Evolutionary conservation across 35 echinoderm and acorn worm genomes (phyloP).

Genomic region (Lytechinus pictus): DNA sequence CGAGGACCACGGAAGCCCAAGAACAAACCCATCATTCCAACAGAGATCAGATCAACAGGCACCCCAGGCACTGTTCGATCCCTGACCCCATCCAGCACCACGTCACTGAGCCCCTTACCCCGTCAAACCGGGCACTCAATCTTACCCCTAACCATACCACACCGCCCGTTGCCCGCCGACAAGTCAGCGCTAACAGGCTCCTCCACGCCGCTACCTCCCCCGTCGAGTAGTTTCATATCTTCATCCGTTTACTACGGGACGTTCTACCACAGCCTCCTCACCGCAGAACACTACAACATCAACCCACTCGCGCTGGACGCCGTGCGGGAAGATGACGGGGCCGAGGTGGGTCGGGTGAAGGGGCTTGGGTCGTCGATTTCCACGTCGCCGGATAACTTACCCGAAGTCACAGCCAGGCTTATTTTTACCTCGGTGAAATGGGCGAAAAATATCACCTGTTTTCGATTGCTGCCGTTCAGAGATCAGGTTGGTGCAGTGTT

Average conservation of each 20-base stretch:
- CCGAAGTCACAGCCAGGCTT: conserved; percentile 85
- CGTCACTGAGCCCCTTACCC: conserved; percentile 41
- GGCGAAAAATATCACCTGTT: conserved; percentile 98
- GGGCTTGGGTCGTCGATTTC: neutral
- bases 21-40: conserved; percentile 44
- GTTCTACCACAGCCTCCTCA: conserved; percentile 96
- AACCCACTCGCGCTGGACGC: conserved; percentile 85
- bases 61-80: neutral
- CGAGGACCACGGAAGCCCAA: conserved; percentile 95
- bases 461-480: conserved; percentile 83
- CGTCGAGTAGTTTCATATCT: conserved; percentile 57
- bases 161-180: neutral
- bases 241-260: conserved; percentile 94
- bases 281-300: conserved; percentile 95
- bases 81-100: conserved; percentile 28
- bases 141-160: conserved; percentile 51
- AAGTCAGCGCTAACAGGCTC: neutral
- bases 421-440: conserved; percentile 95
- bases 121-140: conserved; percentile 44
- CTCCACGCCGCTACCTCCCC: neutral
- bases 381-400: conserved; percentile 66
- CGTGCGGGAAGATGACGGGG: conserved; percentile 34
- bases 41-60: conserved; percentile 24
- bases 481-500: conserved; percentile 80
- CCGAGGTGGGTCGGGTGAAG: neutral